A percentile compares a stretch with the other conserved stretches of the same genome.
These are phyloP conservation scores for Propithecus deckenii DNA, from an alignment of 2,797 vertebrate genomes.

Conservation along the genomic window DNA sequence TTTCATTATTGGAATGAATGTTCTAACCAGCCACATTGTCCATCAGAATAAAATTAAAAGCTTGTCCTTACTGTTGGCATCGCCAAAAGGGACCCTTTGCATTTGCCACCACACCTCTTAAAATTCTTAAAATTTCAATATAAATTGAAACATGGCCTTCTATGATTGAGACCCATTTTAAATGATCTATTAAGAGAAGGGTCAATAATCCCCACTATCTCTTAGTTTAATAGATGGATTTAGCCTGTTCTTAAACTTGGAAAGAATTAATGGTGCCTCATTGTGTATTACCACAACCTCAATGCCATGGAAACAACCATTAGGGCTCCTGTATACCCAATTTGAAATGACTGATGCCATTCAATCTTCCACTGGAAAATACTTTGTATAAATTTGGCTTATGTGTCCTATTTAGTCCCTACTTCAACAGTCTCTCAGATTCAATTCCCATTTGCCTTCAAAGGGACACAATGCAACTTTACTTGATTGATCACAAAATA, in stretches of 20 bases:
- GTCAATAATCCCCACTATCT: too few species aligned
- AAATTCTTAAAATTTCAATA: not conserved
- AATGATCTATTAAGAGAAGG: not conserved
- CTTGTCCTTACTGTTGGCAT: not conserved
- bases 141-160: not conserved
- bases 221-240: not conserved
- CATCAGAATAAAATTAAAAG: not conserved
- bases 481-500: not conserved
- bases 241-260: not conserved
- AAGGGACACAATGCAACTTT: not conserved
- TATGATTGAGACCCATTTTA: not conserved
- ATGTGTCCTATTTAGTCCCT: not conserved
- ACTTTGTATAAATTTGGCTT: not conserved
- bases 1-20: not conserved
- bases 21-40: not conserved
- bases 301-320: too few species aligned
- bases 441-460: not conserved
- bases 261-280: not conserved
- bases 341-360: not conserved
- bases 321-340: not conserved
- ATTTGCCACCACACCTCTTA: not conserved
- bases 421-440: not conserved
- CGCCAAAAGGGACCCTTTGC: not conserved
- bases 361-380: not conserved
- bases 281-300: not conserved